Base-by-base conservation (phyloP, 1,140 invertebrate species). In the Dendroctonus ponderosae region DNA sequence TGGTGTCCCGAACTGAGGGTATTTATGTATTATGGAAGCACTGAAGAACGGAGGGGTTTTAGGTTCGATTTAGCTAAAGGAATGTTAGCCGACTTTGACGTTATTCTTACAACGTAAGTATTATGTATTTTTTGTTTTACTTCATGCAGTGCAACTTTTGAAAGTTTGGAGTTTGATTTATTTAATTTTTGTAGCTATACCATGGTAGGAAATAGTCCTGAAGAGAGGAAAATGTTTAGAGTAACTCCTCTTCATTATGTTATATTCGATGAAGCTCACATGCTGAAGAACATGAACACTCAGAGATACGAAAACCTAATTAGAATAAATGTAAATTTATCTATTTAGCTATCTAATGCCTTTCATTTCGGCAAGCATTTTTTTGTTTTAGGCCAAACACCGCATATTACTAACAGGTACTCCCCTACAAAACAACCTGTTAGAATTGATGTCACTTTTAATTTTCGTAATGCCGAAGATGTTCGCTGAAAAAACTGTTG, bases 281-380 rank as follows among this genome's bases (percentile, higher is more conserved):
- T 98, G 93, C 80, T 98, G 6, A 98, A 98, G 79, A 98, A 98
- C 78, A 98, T 98, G 93, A 88, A 89, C 43, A 94, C 94, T 5
- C 86, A 90, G 66, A 83, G 96, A 73, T 99, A 95, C 75, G 88
- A 93, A 72, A 91, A 92, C 78, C 82, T 98, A 9, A 89, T 96
- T 72, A 89, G 89, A 73, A 92, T 98, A 49, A 92, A 90, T 76
- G 91, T 92, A 80, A 76, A 76, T 75, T 39, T 38, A 38, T 37
- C 50, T 61, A 50, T 39, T 39, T 26, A 26, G 3, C 26, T 26
- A 26, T 51, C 15, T 12, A 38, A 56, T 56, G 37, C 4, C 37
- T 56, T 7, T 39, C 40, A 56, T 3, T 39, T 26, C 3, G 26
- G 26, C 0, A 12, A 8, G 5, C 26, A 9, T 58, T 14, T 44